phyloP scores from a whole-genome alignment of 2,888 invertebrate species.

The Amphipoea oculea region DNA sequence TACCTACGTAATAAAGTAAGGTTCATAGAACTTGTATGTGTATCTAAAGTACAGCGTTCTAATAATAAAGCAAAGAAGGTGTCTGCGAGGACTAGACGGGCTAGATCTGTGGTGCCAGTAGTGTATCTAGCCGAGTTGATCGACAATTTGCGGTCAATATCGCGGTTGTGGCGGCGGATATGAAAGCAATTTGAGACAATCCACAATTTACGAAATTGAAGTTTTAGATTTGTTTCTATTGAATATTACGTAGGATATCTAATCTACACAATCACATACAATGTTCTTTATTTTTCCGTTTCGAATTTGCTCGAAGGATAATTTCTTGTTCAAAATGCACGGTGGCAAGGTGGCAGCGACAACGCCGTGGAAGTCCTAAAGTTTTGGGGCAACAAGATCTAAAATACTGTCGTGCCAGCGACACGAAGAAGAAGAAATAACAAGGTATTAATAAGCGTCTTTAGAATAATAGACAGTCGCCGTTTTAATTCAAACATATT shows the following conservation, averaged over 20 bases:
- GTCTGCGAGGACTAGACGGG: slow-evolving; percentile 52
- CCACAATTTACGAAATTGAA: slow-evolving; percentile 55
- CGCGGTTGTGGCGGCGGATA: slow-evolving; percentile 76
- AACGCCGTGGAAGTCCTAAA: background rate
- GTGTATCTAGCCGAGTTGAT: slow-evolving; percentile 66
- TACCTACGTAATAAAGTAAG: slow-evolving; percentile 57
- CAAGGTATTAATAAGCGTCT: background rate
- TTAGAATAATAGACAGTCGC: slow-evolving; percentile 11
- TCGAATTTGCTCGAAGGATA: background rate
- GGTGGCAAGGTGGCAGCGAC: background rate
- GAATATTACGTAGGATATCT: slow-evolving; percentile 7
- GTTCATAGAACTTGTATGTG: slow-evolving; percentile 61
- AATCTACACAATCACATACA: background rate
- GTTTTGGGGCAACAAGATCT: background rate
- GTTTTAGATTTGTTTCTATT: slow-evolving; percentile 35
- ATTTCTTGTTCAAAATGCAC: background rate
- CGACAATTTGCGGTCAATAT: slow-evolving; percentile 73
- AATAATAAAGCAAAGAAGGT: slow-evolving; percentile 65
- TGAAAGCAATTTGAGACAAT: slow-evolving; percentile 77
- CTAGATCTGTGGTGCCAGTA: slow-evolving; percentile 45
- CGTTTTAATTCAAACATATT: slow-evolving; percentile 35
- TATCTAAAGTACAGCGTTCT: slow-evolving; percentile 60
- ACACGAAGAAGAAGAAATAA: background rate
- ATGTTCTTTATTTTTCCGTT: background rate
- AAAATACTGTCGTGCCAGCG: background rate